phyloP scores from a whole-genome alignment of 2,113 vertebrate species.

The Myrmecobius fasciatus region DNA sequence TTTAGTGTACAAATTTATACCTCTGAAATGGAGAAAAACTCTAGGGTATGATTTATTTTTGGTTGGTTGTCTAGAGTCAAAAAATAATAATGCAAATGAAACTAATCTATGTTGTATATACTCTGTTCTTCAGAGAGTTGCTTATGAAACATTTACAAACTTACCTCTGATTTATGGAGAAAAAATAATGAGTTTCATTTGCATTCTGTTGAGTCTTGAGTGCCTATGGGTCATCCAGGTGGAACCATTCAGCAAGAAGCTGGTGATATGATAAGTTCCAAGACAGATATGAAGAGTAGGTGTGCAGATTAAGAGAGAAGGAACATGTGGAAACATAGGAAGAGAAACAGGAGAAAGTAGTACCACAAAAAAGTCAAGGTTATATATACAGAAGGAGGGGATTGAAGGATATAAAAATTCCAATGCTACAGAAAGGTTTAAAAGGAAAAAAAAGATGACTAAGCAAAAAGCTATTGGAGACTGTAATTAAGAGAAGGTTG shows the following conservation, averaged over 20 bases:
- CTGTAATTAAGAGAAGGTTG: not conserved
- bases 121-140: not conserved
- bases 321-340: not conserved
- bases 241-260: not conserved
- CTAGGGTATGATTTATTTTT: not conserved
- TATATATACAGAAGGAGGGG: not conserved
- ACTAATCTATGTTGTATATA: not conserved
- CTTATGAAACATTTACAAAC: not conserved
- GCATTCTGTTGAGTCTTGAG: not conserved
- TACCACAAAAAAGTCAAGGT: not conserved
- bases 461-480: not conserved
- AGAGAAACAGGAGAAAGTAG: not conserved
- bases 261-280: not conserved
- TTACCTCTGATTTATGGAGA: no score
- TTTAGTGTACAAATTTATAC: not conserved
- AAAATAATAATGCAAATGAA: not conserved
- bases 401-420: not conserved
- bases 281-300: not conserved
- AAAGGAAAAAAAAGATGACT: not conserved
- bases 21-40: not conserved
- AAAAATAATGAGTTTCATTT: not conserved
- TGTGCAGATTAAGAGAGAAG: not conserved
- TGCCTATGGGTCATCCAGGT: not conserved
- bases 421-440: not conserved
- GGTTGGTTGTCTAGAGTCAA: not conserved